phyloP scores from a whole-genome alignment of 2,113 vertebrate species.

The Lichenostomus cassidix region DNA sequence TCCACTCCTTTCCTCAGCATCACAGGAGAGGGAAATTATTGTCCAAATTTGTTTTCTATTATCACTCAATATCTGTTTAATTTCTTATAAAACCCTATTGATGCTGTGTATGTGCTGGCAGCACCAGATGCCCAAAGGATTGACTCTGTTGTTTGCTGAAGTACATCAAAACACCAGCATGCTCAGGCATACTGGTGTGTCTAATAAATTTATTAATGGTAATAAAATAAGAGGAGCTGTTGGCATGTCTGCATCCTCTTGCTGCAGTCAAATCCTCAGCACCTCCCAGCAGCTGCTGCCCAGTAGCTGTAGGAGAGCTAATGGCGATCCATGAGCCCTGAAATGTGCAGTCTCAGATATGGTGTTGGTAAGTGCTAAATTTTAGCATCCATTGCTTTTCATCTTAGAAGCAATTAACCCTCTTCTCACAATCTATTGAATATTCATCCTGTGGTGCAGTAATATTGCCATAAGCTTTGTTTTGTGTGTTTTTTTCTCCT shows the following conservation, averaged over 20 bases:
- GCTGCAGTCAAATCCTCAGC: background rate
- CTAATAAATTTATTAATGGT: background rate
- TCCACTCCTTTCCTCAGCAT: background rate
- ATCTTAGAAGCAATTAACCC: background rate
- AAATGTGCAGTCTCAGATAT: background rate
- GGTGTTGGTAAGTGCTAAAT: background rate
- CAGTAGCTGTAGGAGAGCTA: background rate
- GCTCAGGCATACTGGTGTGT: background rate
- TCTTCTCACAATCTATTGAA: background rate
- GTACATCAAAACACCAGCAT: background rate
- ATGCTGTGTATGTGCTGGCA: rapidly evolving
- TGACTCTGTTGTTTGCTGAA: background rate
- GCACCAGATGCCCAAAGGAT: background rate
- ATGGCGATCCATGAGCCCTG: background rate
- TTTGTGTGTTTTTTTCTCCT: background rate
- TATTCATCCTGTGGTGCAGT: background rate
- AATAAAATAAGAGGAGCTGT: background rate
- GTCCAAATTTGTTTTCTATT: background rate
- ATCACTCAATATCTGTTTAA: background rate
- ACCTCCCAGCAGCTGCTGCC: background rate
- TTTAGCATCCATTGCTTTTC: background rate
- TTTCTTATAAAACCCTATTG: background rate
- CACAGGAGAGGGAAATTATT: background rate
- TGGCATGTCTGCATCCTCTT: background rate
- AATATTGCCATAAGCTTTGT: background rate